A percentile compares a stretch with the other conserved stretches of the same genome.
phyloP scores from a whole-genome alignment of 2,113 vertebrate genomes.

The Ceyx melanurus region DNA sequence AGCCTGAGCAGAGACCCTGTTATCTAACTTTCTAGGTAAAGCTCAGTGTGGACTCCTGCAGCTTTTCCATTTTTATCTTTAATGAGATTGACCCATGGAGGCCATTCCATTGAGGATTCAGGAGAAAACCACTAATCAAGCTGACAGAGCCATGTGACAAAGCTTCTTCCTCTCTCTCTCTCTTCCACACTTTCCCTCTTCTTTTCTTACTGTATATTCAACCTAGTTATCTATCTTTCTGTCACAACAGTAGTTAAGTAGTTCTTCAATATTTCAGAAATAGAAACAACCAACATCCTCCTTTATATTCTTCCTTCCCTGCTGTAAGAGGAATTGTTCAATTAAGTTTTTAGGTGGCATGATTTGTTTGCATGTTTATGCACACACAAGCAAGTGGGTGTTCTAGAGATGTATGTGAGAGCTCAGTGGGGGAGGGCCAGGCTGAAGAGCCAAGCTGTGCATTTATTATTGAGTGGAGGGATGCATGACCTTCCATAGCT shows the following conservation, averaged over 20 bases:
- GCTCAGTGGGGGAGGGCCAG: not conserved
- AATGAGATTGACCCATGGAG: constrained; percentile 37
- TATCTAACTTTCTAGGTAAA: not conserved
- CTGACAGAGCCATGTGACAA: constrained; percentile 34
- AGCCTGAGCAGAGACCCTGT: not conserved
- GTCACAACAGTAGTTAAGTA: constrained; percentile 8
- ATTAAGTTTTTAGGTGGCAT: not conserved
- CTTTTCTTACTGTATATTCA: constrained; percentile 20
- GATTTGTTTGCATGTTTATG: constrained; percentile 56
- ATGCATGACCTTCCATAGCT: not conserved
- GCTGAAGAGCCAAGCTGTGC: not conserved
- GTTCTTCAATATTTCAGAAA: constrained; percentile 40
- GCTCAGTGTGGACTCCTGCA: not conserved
- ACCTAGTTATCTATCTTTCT: not conserved
- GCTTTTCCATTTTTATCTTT: constrained; percentile 54
- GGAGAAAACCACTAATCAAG: constrained; percentile 42
- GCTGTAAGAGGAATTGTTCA: constrained; percentile 34
- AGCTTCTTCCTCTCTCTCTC: constrained; percentile 2
- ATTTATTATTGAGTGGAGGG: not conserved
- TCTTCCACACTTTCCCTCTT: not conserved
- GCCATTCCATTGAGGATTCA: constrained; percentile 30
- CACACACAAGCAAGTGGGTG: not conserved
- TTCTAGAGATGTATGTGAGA: not conserved
- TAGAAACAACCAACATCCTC: not conserved
- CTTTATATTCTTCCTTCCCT: not conserved